phyloP scores from a whole-genome alignment of 2,113 vertebrate genomes.

The Atlantisia rogersi region DNA sequence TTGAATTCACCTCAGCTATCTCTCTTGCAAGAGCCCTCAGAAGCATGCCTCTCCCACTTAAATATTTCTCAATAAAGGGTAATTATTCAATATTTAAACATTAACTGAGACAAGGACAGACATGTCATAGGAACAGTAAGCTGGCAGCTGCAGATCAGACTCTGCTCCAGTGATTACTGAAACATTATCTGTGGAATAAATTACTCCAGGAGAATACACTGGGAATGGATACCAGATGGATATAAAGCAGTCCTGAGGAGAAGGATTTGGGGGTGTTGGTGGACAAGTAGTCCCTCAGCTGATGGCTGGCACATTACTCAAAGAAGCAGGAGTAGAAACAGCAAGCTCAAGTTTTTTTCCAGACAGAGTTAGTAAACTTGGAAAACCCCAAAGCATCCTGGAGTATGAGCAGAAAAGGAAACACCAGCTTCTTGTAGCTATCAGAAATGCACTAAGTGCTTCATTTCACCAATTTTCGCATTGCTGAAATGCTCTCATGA shows the following conservation, averaged over 20 bases:
- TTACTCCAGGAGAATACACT: neutral
- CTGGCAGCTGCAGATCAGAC: neutral
- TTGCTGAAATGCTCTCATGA: neutral
- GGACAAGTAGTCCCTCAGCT: neutral
- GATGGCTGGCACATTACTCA: neutral
- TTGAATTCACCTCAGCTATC: neutral
- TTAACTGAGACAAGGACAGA: neutral
- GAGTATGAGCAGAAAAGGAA: neutral
- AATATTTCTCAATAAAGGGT: neutral
- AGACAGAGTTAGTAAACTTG: neutral
- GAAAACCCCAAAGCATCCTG: neutral
- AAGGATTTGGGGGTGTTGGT: no score
- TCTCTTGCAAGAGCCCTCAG: neutral
- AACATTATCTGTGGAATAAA: neutral
- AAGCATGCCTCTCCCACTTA: neutral
- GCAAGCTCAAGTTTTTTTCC: neutral
- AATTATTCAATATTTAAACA: neutral
- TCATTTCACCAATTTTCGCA: rapidly evolving
- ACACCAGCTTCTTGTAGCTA: neutral
- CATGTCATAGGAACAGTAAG: neutral
- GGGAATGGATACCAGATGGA: no score
- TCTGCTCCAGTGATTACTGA: neutral
- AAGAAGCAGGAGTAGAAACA: neutral
- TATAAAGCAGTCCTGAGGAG: no score
- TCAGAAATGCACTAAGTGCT: neutral